Evolutionary conservation across 2,113 vertebrate species (phyloP).

Genomic region (Alectura lathami): DNA sequence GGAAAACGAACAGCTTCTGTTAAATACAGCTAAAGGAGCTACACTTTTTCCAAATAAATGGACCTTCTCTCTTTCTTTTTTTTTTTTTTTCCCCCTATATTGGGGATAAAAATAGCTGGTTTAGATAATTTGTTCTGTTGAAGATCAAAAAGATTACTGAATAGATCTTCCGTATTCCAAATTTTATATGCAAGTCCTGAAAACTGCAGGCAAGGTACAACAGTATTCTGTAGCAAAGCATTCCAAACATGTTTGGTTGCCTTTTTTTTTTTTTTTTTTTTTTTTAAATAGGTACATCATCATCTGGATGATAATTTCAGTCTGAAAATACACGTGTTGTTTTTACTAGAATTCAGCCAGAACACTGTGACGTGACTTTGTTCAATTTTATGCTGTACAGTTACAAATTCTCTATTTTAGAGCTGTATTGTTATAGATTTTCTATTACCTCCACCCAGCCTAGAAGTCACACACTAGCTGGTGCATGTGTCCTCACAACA

Average conservation of each 20-base stretch:
- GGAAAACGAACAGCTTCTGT: neutral
- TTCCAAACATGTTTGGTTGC: neutral
- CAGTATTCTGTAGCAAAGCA: neutral
- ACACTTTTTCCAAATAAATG: neutral
- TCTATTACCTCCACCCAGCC: neutral
- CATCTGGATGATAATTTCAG: neutral
- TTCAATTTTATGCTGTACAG: neutral
- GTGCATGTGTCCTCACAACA: neutral
- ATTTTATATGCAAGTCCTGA: neutral
- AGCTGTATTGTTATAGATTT: neutral
- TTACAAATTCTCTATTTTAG: neutral
- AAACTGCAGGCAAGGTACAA: neutral
- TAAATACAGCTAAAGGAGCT: neutral
- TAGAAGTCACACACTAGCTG: neutral
- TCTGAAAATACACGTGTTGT: neutral
- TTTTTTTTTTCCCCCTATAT: neutral
- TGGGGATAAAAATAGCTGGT: neutral
- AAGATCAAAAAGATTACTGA: neutral
- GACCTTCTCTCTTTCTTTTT: neutral
- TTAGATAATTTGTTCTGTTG: neutral
- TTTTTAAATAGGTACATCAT: neutral
- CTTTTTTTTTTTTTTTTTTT: neutral
- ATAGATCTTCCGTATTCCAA: neutral
- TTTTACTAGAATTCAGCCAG: neutral
- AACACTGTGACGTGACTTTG: accelerated